Base-by-base conservation (phyloP, 2,888 invertebrate genomes). In the Trisateles emortualis region DNA sequence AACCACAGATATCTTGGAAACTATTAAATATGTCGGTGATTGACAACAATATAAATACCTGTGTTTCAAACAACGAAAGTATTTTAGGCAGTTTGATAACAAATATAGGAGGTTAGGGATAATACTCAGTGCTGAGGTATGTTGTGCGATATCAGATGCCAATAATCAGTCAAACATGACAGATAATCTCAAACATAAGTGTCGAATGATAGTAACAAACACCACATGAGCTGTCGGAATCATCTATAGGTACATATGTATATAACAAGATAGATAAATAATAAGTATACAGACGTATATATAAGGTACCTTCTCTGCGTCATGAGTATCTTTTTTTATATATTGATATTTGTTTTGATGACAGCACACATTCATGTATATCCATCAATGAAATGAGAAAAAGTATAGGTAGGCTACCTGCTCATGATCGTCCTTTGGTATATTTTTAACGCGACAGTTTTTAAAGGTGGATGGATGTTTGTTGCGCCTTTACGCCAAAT, bases 81-180 rank as follows among this genome's bases (percentile, higher is more conserved):
- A 17, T 26, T 35, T 36, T n/a, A 9, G 17, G 13, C 9, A 26
- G 19, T 5, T 14, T 11, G 26, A 36, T 45, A 26, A 36, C 14
- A 24, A 36, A 26, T 14, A 35, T 13, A 35, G 16, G 6, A 13
- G 14, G 13, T 8, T 41, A 38, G 30, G 41, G 52, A 63, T 62
- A 66, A 39, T 36, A 45, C 39, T 49, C 36, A 45, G 19, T 52
- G 48, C 53, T 53, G 40, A 50, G 44, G 57, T 1, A 16, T 19
- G 58, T 38, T 30, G 16, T 19, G 17, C 41, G 64, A 45, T 65
- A 68, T 68, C 68, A 29, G 41, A 19, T 33, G 36, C 29, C 36
- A 40, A 51, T 49, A 69, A 69, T 69, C 70, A 65, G 61, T 65
- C 52, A 69, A 58, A 42, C 49, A 22, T 13, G 33, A 56, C 9